These are phyloP conservation scores for Phortica okadai DNA, from an alignment of 2,888 invertebrate species.

Conservation along the genomic window DNA sequence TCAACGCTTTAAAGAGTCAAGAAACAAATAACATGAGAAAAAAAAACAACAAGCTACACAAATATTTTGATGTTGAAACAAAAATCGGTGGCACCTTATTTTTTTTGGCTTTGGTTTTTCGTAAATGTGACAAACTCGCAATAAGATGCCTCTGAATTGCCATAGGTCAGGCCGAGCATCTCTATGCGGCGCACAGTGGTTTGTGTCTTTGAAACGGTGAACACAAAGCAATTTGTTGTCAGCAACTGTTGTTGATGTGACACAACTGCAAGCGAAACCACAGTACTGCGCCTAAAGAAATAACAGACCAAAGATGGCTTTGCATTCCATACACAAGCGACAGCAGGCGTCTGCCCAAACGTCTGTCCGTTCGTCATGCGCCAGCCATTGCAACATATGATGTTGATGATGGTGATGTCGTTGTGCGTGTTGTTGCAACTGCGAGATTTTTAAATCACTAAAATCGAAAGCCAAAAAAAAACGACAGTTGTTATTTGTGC, in stretches of 20 bases:
- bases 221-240: background rate
- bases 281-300: conserved; percentile 5
- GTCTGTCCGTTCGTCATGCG: background rate
- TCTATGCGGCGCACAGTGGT: conserved; percentile 30
- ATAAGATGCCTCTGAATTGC: conserved; percentile 52
- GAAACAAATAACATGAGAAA: conserved; percentile 27
- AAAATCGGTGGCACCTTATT: conserved; percentile 12
- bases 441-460: conserved; percentile 3
- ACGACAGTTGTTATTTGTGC: background rate
- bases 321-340: background rate
- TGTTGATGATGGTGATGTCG: no score
- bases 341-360: background rate
- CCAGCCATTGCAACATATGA: conserved; percentile 22
- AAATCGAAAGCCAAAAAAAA: conserved; percentile 27
- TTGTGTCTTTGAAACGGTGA: background rate
- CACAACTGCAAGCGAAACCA: background rate
- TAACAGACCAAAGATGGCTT: background rate
- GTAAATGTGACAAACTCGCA: conserved; percentile 15
- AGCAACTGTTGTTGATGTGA: background rate
- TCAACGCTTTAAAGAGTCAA: background rate
- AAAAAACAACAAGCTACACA: conserved; percentile 20
- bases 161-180: conserved; percentile 60
- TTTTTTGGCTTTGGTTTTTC: background rate
- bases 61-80: conserved; percentile 15
- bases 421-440: conserved; percentile 23